phyloP scores from a whole-genome alignment of 2,888 invertebrate species.

The Rhynchonema sp. region DNA sequence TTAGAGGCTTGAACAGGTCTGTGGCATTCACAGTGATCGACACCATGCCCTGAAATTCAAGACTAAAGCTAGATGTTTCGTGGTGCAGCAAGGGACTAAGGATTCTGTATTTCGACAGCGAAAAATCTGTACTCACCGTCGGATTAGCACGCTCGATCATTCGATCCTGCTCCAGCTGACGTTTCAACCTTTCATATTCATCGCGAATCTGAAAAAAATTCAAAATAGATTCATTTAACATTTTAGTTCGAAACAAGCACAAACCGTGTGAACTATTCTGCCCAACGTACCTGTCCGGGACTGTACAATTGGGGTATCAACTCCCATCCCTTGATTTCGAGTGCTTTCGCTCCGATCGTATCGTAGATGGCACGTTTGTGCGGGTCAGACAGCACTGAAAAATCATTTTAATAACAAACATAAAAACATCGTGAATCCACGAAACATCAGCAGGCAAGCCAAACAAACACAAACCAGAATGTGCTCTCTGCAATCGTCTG shows the following conservation, averaged over 20 bases:
- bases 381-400: slow-evolving; percentile 60
- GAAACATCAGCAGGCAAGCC: neutral
- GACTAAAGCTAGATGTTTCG: too few relatives aligned
- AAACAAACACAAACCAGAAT: slow-evolving; percentile 61
- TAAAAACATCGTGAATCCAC: neutral
- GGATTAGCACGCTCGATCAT: slow-evolving; percentile 76
- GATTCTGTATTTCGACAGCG: too few relatives aligned
- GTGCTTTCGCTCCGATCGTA: slow-evolving; percentile 44
- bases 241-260: too few relatives aligned
- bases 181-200: slow-evolving; percentile 60
- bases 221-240: too few relatives aligned
- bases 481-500: slow-evolving; percentile 70
- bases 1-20: neutral
- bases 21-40: neutral
- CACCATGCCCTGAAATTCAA: neutral
- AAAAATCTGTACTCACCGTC: too few relatives aligned
- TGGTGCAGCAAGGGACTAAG: too few relatives aligned
- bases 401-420: slow-evolving; percentile 16
- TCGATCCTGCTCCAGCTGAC: slow-evolving; percentile 60
- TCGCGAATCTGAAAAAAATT: slow-evolving; percentile 82
- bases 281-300: too few relatives aligned
- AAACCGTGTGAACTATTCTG: too few relatives aligned
- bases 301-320: slow-evolving; percentile 40
- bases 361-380: slow-evolving; percentile 85
- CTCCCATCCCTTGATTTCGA: slow-evolving; percentile 13